Evolutionary conservation across 2,113 vertebrate species (phyloP), one percentile per base, ranked within the genome.

Genomic region (Cryptomyrus ogoouensis): DNA sequence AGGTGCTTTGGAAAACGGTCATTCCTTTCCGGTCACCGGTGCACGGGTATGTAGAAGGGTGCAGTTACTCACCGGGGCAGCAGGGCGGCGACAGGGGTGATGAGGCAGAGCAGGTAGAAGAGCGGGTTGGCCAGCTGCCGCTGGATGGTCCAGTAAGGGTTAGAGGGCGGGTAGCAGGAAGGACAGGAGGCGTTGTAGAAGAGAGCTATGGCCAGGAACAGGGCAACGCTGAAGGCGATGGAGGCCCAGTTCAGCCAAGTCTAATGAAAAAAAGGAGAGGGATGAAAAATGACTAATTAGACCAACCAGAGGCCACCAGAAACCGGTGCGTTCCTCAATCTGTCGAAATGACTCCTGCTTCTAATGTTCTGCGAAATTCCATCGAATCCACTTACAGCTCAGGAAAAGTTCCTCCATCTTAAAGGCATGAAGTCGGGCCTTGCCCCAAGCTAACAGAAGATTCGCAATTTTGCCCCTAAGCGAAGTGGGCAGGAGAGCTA

Each of bases 121-220:
- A 97, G 89, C 0, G 98, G 98, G 90, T 99, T 96, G 89, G 95
- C 95, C 94, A 99, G 95, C 27, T 99, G 94, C 39, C 92, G 97
- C 92, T 99, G 97, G 95, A 99, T 97, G 84, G 96, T 98, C 98
- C 98, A 98, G 94, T 99, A 98, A 0, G 98, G 97, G 95, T 98
- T 99, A 50, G 98, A 99, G 3, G 98, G 98, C 83, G 97, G 95
- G 93, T 96, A 98, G 93, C 98, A 99, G 2, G 96, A 95, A 0
- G 97, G 96, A 89, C 98, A 99, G 88, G 97, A 97, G 62, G 96
- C 93, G 10, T 98, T 99, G 94, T 99, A 99, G 93, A 97, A 95
- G 93, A 99, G 94, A 50, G 97, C 97, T 93, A 99, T 97, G 0
- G 94, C 93, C 92, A 99, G 97, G 95, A 99, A 99, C 0, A 99